Percentiles rank a stretch among this genome's conserved stretches.
Conservation (phyloP, 2,113 vertebrate species). For the Pterocles burchelli region DNA sequence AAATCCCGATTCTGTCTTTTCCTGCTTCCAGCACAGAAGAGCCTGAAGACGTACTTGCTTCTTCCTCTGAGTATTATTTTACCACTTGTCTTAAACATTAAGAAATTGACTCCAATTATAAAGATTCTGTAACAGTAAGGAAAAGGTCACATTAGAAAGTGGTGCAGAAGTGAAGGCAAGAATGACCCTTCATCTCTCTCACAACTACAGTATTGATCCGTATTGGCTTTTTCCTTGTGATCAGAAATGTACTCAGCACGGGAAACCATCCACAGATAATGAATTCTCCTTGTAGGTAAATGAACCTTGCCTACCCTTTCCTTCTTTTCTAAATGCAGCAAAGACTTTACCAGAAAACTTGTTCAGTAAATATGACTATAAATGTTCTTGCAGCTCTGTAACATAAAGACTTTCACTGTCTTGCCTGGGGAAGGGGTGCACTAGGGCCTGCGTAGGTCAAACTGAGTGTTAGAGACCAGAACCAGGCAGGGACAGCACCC, state of each 20-base stretch:
- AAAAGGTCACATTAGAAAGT: background rate
- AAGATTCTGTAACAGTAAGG: background rate
- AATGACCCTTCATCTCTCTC: background rate
- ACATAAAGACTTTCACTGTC: background rate
- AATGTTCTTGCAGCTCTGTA: background rate
- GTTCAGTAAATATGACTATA: background rate
- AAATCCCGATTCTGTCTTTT: background rate
- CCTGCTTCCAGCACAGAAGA: background rate
- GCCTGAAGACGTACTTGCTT: background rate
- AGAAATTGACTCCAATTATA: background rate
- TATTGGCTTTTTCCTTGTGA: background rate
- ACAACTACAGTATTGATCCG: background rate
- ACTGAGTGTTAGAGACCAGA: background rate
- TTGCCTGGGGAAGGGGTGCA: rapidly evolving
- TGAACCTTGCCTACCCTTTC: background rate
- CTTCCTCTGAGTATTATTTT: background rate
- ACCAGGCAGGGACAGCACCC: background rate
- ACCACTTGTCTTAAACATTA: background rate
- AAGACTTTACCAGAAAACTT: background rate
- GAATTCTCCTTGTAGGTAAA: background rate
- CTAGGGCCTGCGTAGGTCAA: background rate
- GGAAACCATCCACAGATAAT: background rate
- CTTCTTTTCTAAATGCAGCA: background rate
- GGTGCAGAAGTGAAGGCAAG: background rate
- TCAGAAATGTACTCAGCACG: background rate